Evolutionary conservation across 2,797 vertebrate genomes (phyloP), one percentile per base, ranked within the genome.

Genomic region (Brachyrhaphis roseni): DNA sequence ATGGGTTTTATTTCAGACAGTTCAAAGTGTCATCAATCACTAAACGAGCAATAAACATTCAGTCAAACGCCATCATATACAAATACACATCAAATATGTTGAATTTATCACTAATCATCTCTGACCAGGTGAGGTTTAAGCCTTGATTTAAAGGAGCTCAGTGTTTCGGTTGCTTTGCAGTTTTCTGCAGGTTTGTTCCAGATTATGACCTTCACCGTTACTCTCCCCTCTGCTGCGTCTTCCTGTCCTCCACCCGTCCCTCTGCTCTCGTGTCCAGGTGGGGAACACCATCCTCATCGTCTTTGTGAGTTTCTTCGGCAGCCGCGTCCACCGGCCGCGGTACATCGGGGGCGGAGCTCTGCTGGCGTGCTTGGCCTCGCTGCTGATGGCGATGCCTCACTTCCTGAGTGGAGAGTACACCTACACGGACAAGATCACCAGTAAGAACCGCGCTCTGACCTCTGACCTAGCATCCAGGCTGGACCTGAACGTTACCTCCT

Each of bases 231-330:
- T n/a, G 10, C 64, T 68, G 20, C 20, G 1, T 68, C 3, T 66
- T 66, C 36, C 36, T 68, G 64, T n/a, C 18, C 23, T 70, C 10
- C 39, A 68, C 23, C 18, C 18, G 20, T 43, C 26, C 12, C 39
- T n/a, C 20, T 70, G 41, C 82, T 12, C 89, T 28, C 82, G 4
- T 46, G 8, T 85, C 0, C 92, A 99, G 98, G 97, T 98, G 43
- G 98, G 98, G 10, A 99, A 98, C 92, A 97, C 97, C 0, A 1
- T 97, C 81, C 95, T 99, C 68, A 98, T 99, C 0, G 92, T 98
- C 82, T 98, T 99, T 4, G 94, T 99, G 70, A 99, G 98, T 81
- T 99, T 97, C 90, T 95, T 98, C 0, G 98, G 98, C 36, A 97
- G 97, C 88, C 92, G 97, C 0, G 96, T 99, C 4, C 98, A 99